These are phyloP conservation scores for Papilio polyxenes DNA, from an alignment of 1,140 invertebrate species.

Conservation along the genomic window DNA sequence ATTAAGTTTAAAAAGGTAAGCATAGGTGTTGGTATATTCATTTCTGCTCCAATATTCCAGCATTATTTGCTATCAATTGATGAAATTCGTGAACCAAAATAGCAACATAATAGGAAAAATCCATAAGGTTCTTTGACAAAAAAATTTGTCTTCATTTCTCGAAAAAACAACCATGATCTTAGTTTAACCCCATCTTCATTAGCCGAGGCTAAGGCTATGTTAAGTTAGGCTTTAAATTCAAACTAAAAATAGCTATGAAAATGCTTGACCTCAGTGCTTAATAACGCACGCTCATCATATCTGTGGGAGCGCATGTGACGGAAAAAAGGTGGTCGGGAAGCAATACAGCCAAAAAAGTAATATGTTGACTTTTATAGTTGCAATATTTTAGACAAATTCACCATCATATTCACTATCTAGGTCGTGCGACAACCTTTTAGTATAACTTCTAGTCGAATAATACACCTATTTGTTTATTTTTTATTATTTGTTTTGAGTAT, in stretches of 20 bases:
- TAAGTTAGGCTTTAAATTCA: neutral
- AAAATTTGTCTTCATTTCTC: too few relatives aligned
- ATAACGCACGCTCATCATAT: neutral
- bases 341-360: neutral
- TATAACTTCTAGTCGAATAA: too few relatives aligned
- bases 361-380: neutral
- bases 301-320: neutral
- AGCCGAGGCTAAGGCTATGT: neutral
- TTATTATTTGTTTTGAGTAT: too few relatives aligned
- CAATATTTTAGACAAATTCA: neutral
- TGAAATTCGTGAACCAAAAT: too few relatives aligned
- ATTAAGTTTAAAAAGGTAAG: too few relatives aligned
- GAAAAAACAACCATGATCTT: neutral
- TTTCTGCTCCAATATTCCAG: too few relatives aligned
- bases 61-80: too few relatives aligned
- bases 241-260: neutral
- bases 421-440: too few relatives aligned
- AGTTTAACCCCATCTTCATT: neutral
- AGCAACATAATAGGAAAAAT: too few relatives aligned
- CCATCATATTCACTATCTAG: neutral
- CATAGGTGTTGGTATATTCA: too few relatives aligned
- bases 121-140: too few relatives aligned
- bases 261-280: neutral
- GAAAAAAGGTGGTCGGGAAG: neutral
- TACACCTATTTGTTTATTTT: too few relatives aligned